phyloP scores from a whole-genome alignment of 2,113 vertebrate species.

The Emydura subglobosa region DNA sequence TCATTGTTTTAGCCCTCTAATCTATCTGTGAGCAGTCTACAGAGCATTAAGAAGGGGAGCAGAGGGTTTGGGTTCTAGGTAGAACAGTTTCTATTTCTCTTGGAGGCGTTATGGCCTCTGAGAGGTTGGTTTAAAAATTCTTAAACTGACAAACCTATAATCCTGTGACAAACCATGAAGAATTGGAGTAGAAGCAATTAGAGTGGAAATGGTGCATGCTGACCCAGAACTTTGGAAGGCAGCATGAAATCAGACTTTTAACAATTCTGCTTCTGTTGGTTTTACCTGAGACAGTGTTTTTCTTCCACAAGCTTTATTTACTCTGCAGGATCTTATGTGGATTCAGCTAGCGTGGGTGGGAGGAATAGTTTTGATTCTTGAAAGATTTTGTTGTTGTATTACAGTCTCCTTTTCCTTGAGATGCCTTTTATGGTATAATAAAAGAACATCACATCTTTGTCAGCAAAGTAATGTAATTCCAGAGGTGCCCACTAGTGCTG shows the following conservation, averaged over 20 bases:
- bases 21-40: constrained; percentile 7
- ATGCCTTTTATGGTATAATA: constrained; percentile 21
- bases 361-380: not conserved
- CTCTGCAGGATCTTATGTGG: not conserved
- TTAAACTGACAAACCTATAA: constrained; percentile 61
- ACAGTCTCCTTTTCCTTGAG: constrained; percentile 10
- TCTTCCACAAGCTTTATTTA: constrained; percentile 20
- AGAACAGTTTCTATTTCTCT: constrained; percentile 8
- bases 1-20: not conserved
- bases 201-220: not conserved
- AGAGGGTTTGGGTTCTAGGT: not conserved
- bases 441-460: constrained; percentile 57
- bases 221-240: constrained; percentile 53
- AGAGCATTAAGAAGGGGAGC: not conserved
- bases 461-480: constrained; percentile 47
- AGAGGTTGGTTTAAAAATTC: constrained; percentile 56
- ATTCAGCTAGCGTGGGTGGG: not conserved
- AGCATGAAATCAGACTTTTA: constrained; percentile 36
- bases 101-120: constrained; percentile 44
- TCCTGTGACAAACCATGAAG: constrained; percentile 60
- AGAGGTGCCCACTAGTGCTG: not conserved
- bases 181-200: constrained; percentile 40
- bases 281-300: constrained; percentile 6
- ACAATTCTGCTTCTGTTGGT: constrained; percentile 20
- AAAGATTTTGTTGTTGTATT: not conserved